Evolutionary conservation across 2,797 vertebrate genomes (phyloP).

Genomic region (Ataeniobius toweri): DNA sequence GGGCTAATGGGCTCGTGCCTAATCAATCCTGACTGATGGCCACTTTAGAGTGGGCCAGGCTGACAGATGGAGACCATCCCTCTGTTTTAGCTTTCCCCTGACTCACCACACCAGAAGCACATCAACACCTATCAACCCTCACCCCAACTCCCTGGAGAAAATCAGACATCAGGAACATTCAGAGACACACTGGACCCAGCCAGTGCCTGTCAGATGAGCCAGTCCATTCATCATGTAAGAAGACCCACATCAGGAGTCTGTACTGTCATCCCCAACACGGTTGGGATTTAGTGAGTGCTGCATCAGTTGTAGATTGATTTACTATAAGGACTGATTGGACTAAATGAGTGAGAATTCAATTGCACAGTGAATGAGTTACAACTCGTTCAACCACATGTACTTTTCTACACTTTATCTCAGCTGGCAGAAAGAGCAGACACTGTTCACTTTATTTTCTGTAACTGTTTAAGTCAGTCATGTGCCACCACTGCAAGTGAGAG

Average conservation of each 20-base stretch:
- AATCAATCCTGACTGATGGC: constrained; percentile 80
- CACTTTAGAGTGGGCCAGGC: constrained; percentile 70
- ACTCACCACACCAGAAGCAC: constrained; percentile 41
- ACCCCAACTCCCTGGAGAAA: constrained; percentile 22
- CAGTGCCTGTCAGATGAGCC: constrained; percentile 20
- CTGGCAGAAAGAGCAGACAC: constrained; percentile 19
- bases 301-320: constrained; percentile 72
- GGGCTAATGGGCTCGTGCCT: constrained; percentile 75
- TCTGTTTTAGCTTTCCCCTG: constrained; percentile 69
- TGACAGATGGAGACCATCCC: constrained; percentile 76
- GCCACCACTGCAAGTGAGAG: constrained; percentile 33
- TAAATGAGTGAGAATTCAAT: constrained; percentile 70
- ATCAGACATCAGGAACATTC: constrained; percentile 32
- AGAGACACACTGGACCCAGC: background rate
- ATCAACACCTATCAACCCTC: constrained; percentile 31
- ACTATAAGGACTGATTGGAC: constrained; percentile 66
- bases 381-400: constrained; percentile 20
- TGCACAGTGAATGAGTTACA: constrained; percentile 39
- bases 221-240: constrained; percentile 40
- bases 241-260: constrained; percentile 30
- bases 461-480: constrained; percentile 37
- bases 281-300: constrained; percentile 56
- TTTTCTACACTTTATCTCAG: constrained; percentile 39
- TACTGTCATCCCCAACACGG: constrained; percentile 47
- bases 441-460: constrained; percentile 32